A percentile compares a stretch with the other conserved stretches of the same genome.
Conservation (phyloP, 1,140 invertebrate species). For the Eumaeus atala region DNA sequence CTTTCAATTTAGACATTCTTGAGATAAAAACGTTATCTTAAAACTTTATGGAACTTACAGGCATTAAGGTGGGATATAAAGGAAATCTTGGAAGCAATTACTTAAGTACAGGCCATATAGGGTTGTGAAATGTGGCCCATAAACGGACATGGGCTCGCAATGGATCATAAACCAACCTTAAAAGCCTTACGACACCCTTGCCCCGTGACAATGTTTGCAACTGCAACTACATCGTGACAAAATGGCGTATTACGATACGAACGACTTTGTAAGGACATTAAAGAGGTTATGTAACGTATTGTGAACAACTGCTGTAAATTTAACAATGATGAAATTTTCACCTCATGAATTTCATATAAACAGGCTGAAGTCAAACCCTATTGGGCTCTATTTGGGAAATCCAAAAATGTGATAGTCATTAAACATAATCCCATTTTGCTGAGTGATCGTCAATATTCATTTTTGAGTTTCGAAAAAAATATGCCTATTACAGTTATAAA, state of each 20-base stretch:
- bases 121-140: slow-evolving; percentile 36
- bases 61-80: background rate
- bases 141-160: slow-evolving; percentile 44
- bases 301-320: too few species aligned
- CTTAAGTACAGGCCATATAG: slow-evolving; percentile 39
- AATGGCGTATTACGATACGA: background rate
- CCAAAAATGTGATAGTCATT: too few species aligned
- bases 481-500: too few species aligned
- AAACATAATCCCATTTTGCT: too few species aligned
- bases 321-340: too few species aligned
- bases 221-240: background rate
- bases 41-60: background rate
- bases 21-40: too few species aligned
- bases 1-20: too few species aligned
- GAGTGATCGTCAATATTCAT: too few species aligned
- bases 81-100: slow-evolving; percentile 17
- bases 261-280: slow-evolving; percentile 2
- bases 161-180: slow-evolving; percentile 52
- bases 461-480: too few species aligned
- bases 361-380: too few species aligned
- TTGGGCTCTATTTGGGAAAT: too few species aligned
- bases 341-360: too few species aligned
- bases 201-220: background rate
- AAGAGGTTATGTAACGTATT: background rate
- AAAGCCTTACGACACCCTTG: slow-evolving; percentile 33